phyloP scores from a whole-genome alignment of 2,113 vertebrate species.

The Protomyctophum bolini region DNA sequence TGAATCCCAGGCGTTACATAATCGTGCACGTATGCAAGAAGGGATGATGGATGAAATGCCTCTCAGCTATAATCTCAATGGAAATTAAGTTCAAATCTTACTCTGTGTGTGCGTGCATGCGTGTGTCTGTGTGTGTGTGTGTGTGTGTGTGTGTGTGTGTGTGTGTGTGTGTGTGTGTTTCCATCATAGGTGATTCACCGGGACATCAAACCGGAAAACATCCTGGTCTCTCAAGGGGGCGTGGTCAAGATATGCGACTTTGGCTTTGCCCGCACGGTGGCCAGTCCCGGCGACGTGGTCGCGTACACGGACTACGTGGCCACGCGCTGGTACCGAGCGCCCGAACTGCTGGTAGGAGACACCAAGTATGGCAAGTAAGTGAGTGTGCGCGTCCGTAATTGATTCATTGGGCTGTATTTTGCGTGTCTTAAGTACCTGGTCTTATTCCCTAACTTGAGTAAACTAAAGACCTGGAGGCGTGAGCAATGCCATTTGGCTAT shows the following conservation, averaged over 20 bases:
- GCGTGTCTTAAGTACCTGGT: no score
- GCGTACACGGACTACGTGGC: conserved; percentile 90
- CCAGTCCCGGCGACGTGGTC: conserved; percentile 80
- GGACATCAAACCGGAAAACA: conserved; percentile 93
- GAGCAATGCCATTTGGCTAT: no score
- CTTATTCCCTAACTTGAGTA: no score
- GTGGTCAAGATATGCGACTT: conserved; percentile 94
- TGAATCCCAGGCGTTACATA: no score
- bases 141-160: no score
- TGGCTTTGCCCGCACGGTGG: conserved; percentile 86
- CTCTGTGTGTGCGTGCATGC: background rate
- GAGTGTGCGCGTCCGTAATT: no score
- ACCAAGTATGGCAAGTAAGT: conserved; percentile 88
- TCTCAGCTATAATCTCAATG: background rate
- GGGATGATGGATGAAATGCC: no score
- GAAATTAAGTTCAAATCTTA: background rate
- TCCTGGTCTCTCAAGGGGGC: conserved; percentile 87
- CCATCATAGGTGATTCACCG: conserved; percentile 87
- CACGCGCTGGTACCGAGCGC: conserved; percentile 91
- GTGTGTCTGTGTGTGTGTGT: background rate
- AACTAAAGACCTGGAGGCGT: no score
- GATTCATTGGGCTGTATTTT: no score
- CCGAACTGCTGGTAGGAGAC: conserved; percentile 90
- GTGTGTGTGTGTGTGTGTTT: background rate
- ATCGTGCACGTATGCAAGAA: no score